Percentiles rank a stretch among this genome's conserved stretches.
Conservation (phyloP, 2,113 vertebrate species). For the Plecturocebus donacophilus region DNA sequence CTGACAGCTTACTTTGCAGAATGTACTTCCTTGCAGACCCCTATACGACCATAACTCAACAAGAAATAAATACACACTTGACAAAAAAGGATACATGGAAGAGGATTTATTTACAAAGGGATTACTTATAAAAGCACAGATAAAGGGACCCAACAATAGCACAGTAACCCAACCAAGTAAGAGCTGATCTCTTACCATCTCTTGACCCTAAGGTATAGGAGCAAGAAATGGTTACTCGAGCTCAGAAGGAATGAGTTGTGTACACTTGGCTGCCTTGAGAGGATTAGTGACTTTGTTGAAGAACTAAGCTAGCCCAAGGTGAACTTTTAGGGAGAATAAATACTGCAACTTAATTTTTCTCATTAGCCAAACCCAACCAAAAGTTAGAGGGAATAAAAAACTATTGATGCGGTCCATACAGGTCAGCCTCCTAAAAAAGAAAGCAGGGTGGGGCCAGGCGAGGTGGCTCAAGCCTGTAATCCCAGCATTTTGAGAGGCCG, state of each 20-base stretch:
- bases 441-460: not conserved
- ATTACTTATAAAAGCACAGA: not conserved
- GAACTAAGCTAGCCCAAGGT: not conserved
- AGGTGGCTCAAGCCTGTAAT: too few relatives aligned
- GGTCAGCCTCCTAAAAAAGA: not conserved
- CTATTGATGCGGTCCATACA: not conserved
- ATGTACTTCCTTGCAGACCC: not conserved
- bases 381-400: not conserved
- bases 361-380: not conserved
- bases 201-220: not conserved
- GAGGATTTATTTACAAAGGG: conserved; percentile 28
- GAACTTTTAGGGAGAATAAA: not conserved
- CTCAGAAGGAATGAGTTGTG: not conserved
- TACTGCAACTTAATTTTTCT: not conserved
- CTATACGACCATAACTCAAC: not conserved
- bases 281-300: not conserved
- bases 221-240: not conserved
- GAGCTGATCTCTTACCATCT: not conserved
- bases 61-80: conserved; percentile 27
- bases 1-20: not conserved
- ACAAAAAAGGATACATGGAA: conserved; percentile 18
- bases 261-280: conserved; percentile 1
- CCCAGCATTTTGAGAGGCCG: too few relatives aligned
- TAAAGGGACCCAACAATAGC: not conserved
- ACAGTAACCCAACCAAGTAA: not conserved